Evolutionary conservation across 2,797 vertebrate species (phyloP).

Genomic region (Adelosebastes latens): DNA sequence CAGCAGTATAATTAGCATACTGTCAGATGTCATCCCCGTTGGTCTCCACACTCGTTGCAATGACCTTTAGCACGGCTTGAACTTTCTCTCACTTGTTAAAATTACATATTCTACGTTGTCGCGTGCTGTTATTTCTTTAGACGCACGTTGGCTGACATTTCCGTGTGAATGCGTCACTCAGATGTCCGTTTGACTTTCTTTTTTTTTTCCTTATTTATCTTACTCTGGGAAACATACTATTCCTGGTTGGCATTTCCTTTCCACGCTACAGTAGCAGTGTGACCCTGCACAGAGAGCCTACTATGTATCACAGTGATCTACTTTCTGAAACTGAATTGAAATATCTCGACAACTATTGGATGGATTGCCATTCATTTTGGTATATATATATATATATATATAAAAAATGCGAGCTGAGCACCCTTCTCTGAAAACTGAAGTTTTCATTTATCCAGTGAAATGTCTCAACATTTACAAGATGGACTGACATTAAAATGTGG

Average conservation of each 20-base stretch:
- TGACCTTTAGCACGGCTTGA: slow-evolving; percentile 78
- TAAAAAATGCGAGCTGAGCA: no score
- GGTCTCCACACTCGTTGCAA: slow-evolving; percentile 52
- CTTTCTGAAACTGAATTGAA: neutral
- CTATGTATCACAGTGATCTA: neutral
- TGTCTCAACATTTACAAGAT: no score
- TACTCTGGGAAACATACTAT: slow-evolving; percentile 42
- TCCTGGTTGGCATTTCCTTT: slow-evolving; percentile 48
- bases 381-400: no score
- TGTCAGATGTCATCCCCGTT: slow-evolving; percentile 63
- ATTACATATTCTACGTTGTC: slow-evolving; percentile 59
- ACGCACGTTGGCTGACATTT: slow-evolving; percentile 77
- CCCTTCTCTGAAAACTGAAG: no score
- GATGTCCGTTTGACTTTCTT: slow-evolving; percentile 55
- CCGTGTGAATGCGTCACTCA: slow-evolving; percentile 51
- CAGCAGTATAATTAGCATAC: slow-evolving; percentile 62
- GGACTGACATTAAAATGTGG: neutral
- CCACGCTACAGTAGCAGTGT: slow-evolving; percentile 3
- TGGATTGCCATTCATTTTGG: neutral
- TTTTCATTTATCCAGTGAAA: neutral
- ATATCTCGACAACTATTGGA: neutral
- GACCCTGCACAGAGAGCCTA: neutral
- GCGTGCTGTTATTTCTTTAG: slow-evolving; percentile 35
- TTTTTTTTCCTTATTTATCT: slow-evolving; percentile 20
- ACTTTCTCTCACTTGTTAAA: slow-evolving; percentile 64